These are phyloP conservation scores for Nesidiocoris tenuis DNA, from an alignment of 2,888 invertebrate genomes.

Conservation along the genomic window DNA sequence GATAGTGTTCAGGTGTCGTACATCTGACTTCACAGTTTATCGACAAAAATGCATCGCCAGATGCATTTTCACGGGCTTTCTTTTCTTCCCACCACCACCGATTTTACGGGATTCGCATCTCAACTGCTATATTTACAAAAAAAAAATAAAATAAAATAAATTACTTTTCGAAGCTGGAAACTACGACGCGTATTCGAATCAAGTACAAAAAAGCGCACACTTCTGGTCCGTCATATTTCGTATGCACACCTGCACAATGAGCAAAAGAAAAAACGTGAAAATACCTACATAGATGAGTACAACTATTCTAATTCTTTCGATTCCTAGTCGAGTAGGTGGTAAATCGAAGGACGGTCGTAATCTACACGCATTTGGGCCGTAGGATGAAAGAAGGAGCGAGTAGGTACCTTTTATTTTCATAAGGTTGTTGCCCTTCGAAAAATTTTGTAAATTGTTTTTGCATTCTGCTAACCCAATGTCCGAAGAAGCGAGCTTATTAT, in stretches of 20 bases:
- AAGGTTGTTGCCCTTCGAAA: slow-evolving; percentile 8
- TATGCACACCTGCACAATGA: not conserved
- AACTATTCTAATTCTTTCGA: not conserved
- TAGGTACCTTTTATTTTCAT: slow-evolving; percentile 25
- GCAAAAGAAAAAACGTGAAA: not conserved
- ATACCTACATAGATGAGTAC: not conserved
- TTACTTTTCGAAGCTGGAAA: too few relatives aligned
- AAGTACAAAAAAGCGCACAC: not conserved
- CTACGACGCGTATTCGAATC: too few relatives aligned
- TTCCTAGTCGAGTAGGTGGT: not conserved
- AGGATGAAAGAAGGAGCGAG: not conserved
- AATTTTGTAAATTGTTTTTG: slow-evolving; percentile 27
- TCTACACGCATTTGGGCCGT: not conserved
- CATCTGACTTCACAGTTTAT: slow-evolving; percentile 12
- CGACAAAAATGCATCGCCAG: slow-evolving; percentile 1
- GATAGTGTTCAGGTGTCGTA: slow-evolving; percentile 12
- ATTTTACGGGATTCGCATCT: not conserved
- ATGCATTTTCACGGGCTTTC: slow-evolving; percentile 12
- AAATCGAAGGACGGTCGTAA: not conserved
- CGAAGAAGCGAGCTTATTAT: slow-evolving; percentile 48
- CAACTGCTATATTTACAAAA: not conserved
- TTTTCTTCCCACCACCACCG: slow-evolving; percentile 4
- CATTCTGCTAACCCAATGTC: slow-evolving; percentile 43
- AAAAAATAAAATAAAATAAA: too few relatives aligned
- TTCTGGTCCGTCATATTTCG: slow-evolving; percentile 15